Base-by-base conservation (phyloP, 2,797 vertebrate species). In the Petrocephalus schoutedeni region DNA sequence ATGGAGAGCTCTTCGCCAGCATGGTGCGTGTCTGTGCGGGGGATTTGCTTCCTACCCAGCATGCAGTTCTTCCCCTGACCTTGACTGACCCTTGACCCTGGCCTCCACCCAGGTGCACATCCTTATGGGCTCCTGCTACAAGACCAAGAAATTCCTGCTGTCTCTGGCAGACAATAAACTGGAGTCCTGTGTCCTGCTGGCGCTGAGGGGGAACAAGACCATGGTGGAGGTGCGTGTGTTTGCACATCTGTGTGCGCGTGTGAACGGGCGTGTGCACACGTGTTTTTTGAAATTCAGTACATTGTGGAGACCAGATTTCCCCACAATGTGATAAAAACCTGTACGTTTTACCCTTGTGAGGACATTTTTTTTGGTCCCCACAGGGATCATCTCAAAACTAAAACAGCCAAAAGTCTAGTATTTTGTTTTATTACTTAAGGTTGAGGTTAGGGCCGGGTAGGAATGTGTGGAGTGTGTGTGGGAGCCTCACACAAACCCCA, bases 111-210 rank as follows among this genome's bases (percentile, higher is more conserved):
- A 99, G 98, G 98, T 99, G 92, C 98, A 99, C 92, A 99, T 99
- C 94, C 95, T 99, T 90, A 99, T 99, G 98, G 98, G 98, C 87
- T 99, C 98, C 90, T 99, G 98, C 94, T 99, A 99, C 88, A 99
- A 99, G 94, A 99, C 98, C 57, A 99, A 99, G 96, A 99, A 99
- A 91, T 99, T 99, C 93, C 97, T 99, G 56, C 95, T 99, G 57
- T 99, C 98, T 6, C 94, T 99, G 96, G 98, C 98, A 19, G 98
- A 99, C 91, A 99, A 99, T 94, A 99, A 99, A 94, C 92, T 99
- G 91, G 98, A 98, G 3, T 98, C 98, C 74, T 99, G 98, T 93
- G 99, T 99, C 98, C 95, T 99, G 51, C 96, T 99, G 93, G 98
- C 98, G n/a, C 94, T 99, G 92, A 95, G 98, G 86, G 98, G 98